Evolutionary conservation across 2,797 vertebrate genomes (phyloP).

Genomic region (Muscicapa comitata): DNA sequence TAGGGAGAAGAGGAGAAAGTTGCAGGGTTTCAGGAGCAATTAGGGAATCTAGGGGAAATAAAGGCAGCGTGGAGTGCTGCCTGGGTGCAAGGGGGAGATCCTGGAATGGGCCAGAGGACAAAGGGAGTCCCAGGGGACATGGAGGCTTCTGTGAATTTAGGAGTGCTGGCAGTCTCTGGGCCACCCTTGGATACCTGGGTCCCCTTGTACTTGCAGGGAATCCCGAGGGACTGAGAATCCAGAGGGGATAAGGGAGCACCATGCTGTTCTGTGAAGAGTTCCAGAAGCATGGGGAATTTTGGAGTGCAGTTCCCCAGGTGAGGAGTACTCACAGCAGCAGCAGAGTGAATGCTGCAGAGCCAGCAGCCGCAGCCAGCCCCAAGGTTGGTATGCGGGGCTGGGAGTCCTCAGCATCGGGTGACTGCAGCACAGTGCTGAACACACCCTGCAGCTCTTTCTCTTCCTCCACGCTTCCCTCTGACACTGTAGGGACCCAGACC

Average conservation of each 20-base stretch:
- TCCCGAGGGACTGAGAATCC: background rate
- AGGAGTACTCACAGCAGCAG: background rate
- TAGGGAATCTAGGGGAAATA: background rate
- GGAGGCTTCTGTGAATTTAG: background rate
- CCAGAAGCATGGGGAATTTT: background rate
- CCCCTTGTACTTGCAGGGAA: background rate
- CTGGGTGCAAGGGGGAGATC: background rate
- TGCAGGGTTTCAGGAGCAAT: background rate
- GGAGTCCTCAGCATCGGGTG: fast-evolving
- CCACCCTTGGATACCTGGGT: fast-evolving
- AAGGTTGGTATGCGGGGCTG: fast-evolving
- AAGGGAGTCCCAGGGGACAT: background rate
- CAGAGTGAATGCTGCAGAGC: background rate
- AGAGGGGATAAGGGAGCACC: background rate
- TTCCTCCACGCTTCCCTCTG: background rate
- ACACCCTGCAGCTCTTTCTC: background rate
- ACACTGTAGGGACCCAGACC: background rate
- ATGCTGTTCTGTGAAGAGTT: background rate
- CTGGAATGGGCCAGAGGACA: background rate
- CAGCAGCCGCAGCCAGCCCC: background rate
- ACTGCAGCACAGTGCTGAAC: background rate
- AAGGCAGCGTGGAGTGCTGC: background rate
- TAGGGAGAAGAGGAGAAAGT: background rate
- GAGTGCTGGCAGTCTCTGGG: background rate
- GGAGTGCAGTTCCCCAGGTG: background rate